A percentile compares a stretch with the other conserved stretches of the same genome.
Evolutionary conservation across 2,113 vertebrate species (phyloP).

Genomic region (Rhegmatorhina hoffmannsi): DNA sequence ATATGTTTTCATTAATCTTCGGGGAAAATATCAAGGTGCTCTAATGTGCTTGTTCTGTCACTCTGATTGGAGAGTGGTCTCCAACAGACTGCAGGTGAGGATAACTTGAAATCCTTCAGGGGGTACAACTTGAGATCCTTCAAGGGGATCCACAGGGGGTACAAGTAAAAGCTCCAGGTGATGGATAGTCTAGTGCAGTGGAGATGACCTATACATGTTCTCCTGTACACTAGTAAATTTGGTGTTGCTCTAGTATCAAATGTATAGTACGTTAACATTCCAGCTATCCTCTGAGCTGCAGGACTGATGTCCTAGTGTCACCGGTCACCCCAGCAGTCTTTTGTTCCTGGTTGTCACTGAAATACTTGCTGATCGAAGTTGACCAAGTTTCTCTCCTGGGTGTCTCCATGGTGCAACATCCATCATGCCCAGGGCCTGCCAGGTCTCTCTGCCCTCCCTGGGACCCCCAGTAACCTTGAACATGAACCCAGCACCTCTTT

Average conservation of each 20-base stretch:
- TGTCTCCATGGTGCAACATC: not conserved
- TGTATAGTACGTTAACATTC: not conserved
- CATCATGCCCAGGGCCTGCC: not conserved
- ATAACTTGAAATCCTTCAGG: accelerated
- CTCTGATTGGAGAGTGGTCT: not conserved
- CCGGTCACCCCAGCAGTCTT: not conserved
- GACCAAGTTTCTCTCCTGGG: not conserved
- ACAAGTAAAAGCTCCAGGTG: not conserved
- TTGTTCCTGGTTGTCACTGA: not conserved
- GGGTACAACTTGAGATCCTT: not conserved
- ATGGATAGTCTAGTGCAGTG: not conserved
- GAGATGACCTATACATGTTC: not conserved
- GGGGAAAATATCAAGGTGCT: not conserved
- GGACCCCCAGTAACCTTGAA: not conserved
- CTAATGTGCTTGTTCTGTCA: accelerated
- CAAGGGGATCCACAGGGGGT: no score
- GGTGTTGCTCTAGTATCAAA: not conserved
- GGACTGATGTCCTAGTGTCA: not conserved
- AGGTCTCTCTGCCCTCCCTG: not conserved
- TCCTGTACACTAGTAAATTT: not conserved
- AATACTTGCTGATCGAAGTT: not conserved
- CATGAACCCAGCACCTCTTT: not conserved
- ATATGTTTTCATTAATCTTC: not conserved
- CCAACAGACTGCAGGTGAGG: not conserved
- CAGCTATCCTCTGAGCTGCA: not conserved